These are phyloP conservation scores for Percopsis omiscomaycus DNA, from an alignment of 2,797 vertebrate species.

Conservation along the genomic window DNA sequence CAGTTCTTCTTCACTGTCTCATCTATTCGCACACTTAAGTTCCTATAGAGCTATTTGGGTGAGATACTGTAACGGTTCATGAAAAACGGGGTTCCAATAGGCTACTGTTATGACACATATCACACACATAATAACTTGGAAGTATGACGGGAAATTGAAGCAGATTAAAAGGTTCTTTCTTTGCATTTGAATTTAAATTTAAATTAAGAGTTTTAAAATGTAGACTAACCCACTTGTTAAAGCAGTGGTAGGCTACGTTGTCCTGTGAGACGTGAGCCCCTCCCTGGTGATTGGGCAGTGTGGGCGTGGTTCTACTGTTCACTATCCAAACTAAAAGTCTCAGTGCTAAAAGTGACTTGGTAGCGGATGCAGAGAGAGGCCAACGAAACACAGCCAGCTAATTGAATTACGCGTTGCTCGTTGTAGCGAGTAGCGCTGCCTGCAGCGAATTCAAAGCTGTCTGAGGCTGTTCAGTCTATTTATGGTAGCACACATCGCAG, in stretches of 20 bases:
- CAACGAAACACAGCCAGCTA: constrained; percentile 2
- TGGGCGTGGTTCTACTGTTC: constrained; percentile 54
- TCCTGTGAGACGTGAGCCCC: constrained; percentile 29
- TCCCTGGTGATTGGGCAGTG: constrained; percentile 46
- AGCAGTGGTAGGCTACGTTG: constrained; percentile 7
- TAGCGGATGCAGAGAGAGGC: no score
- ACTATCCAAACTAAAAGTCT: neutral
- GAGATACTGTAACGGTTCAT: no score
- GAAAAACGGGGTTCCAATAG: no score
- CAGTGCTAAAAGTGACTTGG: no score
- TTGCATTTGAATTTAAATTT: neutral
- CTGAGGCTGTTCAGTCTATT: constrained; percentile 28
- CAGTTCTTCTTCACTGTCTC: neutral
- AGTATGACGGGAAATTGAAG: neutral
- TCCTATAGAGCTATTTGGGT: neutral
- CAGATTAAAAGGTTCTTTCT: neutral
- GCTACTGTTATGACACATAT: no score
- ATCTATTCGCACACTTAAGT: neutral
- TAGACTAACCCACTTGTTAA: neutral
- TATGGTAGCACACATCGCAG: constrained; percentile 39
- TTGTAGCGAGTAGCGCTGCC: constrained; percentile 1
- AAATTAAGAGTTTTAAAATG: no score
- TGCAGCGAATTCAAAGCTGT: constrained; percentile 18
- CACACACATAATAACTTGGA: neutral
- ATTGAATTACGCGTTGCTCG: constrained; percentile 17